Conservation (phyloP, 2,797 vertebrate species). For the Onychomys leucogaster region DNA sequence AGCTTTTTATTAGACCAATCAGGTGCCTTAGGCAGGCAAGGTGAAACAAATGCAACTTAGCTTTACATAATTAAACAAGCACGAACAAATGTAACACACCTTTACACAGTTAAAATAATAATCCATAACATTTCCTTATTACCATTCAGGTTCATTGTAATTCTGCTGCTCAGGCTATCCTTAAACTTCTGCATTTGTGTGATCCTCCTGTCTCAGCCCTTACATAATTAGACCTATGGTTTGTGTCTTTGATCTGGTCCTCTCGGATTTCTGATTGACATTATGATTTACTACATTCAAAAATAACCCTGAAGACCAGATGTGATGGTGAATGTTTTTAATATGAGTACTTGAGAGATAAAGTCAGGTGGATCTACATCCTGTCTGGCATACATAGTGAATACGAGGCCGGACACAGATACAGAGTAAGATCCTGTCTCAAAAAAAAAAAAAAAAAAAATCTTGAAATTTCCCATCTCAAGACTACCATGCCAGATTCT, state of each 20-base stretch:
- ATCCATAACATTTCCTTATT: background rate
- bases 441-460: background rate
- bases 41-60: background rate
- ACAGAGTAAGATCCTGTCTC: background rate
- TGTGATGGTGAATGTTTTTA: background rate
- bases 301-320: background rate
- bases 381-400: no score
- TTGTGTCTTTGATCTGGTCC: background rate
- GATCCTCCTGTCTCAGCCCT: background rate
- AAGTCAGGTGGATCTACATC: background rate
- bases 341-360: no score
- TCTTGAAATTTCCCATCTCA: background rate
- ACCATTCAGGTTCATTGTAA: background rate
- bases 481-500: background rate
- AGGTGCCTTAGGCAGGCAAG: background rate
- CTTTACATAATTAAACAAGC: background rate
- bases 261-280: background rate
- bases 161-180: background rate
- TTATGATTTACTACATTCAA: background rate
- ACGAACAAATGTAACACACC: background rate
- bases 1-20: background rate
- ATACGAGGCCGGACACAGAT: background rate
- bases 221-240: background rate
- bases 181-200: background rate
- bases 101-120: background rate